phyloP scores from a whole-genome alignment of 2,888 invertebrate genomes.

The Pterobdella sp. region DNA sequence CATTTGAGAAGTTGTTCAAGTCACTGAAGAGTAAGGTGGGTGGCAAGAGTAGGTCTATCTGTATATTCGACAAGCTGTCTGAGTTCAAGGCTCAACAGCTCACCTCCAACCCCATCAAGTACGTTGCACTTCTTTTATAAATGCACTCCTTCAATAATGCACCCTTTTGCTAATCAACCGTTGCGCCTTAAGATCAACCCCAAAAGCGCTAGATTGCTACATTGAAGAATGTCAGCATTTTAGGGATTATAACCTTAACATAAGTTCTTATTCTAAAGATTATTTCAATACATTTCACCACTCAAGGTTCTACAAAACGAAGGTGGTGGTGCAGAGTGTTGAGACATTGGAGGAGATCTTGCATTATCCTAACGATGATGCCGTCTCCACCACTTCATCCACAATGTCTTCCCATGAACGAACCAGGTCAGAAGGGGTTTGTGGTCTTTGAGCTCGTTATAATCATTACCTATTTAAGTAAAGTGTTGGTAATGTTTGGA shows the following conservation, averaged over 20 bases:
- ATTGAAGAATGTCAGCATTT: too few relatives aligned
- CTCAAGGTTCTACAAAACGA: conserved; percentile 27
- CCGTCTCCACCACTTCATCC: conserved; percentile 7
- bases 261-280: too few relatives aligned
- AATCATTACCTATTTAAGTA: neutral
- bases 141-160: too few relatives aligned
- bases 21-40: neutral
- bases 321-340: conserved; percentile 17
- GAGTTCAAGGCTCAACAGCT: conserved; percentile 25
- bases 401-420: neutral
- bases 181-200: too few relatives aligned
- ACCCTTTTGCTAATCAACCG: too few relatives aligned
- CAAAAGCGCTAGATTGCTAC: too few relatives aligned
- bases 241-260: too few relatives aligned
- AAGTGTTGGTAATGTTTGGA: neutral
- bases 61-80: conserved; percentile 28
- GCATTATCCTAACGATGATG: conserved; percentile 11
- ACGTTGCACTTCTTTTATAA: too few relatives aligned
- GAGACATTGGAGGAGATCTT: conserved; percentile 23
- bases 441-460: neutral
- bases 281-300: too few relatives aligned
- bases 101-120: conserved; percentile 23
- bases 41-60: conserved; percentile 17
- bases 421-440: neutral
- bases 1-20: conserved; percentile 18